Base-by-base conservation (phyloP, 2,888 invertebrate genomes). In the Camponotus fellah region DNA sequence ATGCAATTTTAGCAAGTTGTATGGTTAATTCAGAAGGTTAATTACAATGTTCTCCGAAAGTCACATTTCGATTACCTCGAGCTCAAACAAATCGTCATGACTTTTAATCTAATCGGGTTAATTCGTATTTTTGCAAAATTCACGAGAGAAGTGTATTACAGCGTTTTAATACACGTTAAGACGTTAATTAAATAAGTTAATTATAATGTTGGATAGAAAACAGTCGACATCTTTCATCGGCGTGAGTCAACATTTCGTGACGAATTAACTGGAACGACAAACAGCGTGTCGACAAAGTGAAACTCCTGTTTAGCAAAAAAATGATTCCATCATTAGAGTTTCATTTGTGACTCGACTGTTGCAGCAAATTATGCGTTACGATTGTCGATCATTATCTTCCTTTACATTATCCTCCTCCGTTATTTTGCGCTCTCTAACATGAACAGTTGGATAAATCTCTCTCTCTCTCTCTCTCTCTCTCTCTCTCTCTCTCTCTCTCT, bases 311-410 rank as follows among this genome's bases (percentile, higher is more conserved):
- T 2, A 14, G 14, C 12, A 74, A 26, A 85, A 76, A 87, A 87
- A 85, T 83, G 76, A 79, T 83, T 82, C 71, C 76, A 79, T 65
- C 81, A 84, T 88, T 85, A 77, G 71, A 53, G 58, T 65, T 84
- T 58, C 74, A 84, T 84, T 82, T 71, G 68, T 69, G 49, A 81
- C n/a, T 79, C 64, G 69, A 82, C 72, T 87, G 82, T 87, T 82
- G 75, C 62, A 75, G 68, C 85, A 81, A 83, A 82, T 82, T 85
- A 85, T 87, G 75, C 82, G 81, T 82, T 81, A 77, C 83, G 84
- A 88, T 86, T 89, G 86, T 85, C 89, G 80, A 76, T 76, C 79
- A 87, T 86, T 89, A 87, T 85, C 77, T 83, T 87, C 66, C 80
- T 80, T 60, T 72, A 86, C n/a, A n/a, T n/a, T n/a, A n/a, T n/a